phyloP scores from a whole-genome alignment of 2,113 vertebrate species.

The Sinosuthora webbiana region DNA sequence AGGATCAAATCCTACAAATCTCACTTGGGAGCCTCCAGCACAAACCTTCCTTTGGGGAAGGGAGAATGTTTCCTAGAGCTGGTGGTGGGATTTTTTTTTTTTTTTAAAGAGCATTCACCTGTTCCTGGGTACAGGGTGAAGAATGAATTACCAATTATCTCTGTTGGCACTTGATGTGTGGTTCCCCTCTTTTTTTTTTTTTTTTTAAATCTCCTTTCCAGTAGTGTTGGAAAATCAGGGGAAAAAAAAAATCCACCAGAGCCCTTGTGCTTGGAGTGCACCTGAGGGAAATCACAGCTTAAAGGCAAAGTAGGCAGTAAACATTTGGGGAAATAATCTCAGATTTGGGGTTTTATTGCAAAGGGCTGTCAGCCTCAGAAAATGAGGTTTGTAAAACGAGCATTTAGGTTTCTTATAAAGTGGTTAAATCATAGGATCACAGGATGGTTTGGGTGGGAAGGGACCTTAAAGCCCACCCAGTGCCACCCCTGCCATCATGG shows the following conservation, averaged over 20 bases:
- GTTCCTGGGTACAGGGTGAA: slow-evolving; percentile 35
- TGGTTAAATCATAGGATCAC: background rate
- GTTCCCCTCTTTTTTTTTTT: background rate
- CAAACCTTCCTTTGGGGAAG: background rate
- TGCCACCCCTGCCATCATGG: background rate
- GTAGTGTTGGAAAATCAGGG: background rate
- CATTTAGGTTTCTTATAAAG: background rate
- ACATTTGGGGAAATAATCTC: background rate
- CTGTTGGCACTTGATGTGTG: background rate
- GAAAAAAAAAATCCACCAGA: accelerated
- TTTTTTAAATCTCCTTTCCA: background rate
- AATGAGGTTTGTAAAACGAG: background rate
- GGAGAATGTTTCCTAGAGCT: background rate
- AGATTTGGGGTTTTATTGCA: background rate
- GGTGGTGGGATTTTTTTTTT: background rate
- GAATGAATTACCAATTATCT: slow-evolving; percentile 41
- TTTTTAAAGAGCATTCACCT: slow-evolving; percentile 25
- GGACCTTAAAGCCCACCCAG: accelerated
- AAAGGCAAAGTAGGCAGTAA: background rate
- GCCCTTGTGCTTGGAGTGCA: background rate
- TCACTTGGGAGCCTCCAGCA: background rate
- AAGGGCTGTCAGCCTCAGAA: background rate
- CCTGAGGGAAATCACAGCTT: background rate
- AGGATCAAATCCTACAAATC: slow-evolving; percentile 20
- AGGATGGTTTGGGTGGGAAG: background rate